These are phyloP conservation scores for Orthosia incerta DNA, from an alignment of 2,888 invertebrate species.

Conservation along the genomic window DNA sequence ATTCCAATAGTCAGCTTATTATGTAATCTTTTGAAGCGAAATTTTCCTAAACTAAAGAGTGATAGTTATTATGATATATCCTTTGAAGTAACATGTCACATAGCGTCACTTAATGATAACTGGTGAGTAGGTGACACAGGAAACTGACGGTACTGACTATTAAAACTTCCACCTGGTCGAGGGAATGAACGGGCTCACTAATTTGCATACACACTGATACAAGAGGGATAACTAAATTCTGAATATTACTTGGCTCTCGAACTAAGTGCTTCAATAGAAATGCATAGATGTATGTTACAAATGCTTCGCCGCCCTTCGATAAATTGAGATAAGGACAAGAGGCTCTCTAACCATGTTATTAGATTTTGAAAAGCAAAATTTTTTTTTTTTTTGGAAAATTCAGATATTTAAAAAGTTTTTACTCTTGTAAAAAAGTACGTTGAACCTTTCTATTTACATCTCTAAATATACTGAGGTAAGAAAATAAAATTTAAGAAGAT, in stretches of 20 bases:
- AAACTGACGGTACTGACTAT: slow-evolving; percentile 27
- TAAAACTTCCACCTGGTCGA: slow-evolving; percentile 34
- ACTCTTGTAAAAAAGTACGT: not conserved
- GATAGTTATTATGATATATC: no score
- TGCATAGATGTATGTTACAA: no score
- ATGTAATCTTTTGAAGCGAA: no score
- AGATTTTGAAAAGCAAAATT: not conserved
- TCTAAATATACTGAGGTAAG: not conserved
- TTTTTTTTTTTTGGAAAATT: not conserved
- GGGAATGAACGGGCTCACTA: slow-evolving; percentile 7
- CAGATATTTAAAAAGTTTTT: not conserved
- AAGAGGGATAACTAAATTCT: not conserved
- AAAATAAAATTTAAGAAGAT: not conserved
- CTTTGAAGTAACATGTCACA: not conserved
- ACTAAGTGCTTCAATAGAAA: no score
- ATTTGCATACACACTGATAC: slow-evolving; percentile 27
- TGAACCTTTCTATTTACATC: slow-evolving; percentile 1
- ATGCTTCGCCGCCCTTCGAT: no score
- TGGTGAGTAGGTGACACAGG: slow-evolving; percentile 33
- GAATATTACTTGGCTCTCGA: slow-evolving; percentile 8
- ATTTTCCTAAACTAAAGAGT: no score
- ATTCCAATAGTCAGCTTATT: no score
- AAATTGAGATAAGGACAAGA: no score
- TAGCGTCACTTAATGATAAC: not conserved
- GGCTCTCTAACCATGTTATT: no score